Percentiles rank a stretch among this genome's conserved stretches.
Evolutionary conservation across 2,113 vertebrate species (phyloP).

Genomic region (Eclectus roratus): DNA sequence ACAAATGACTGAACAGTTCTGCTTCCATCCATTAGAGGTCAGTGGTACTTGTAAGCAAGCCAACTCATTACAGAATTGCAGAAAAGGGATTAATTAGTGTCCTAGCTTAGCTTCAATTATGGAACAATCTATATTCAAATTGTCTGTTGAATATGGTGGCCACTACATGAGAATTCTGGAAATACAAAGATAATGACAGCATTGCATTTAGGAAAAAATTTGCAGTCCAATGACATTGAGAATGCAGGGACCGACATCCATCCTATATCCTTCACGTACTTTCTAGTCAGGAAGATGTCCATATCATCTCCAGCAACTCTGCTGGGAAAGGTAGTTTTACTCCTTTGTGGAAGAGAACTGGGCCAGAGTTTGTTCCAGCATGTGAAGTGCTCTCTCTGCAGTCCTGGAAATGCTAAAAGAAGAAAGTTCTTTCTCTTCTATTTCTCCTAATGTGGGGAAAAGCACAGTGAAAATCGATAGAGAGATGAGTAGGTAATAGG

Average conservation of each 20-base stretch:
- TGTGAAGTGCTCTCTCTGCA: not conserved
- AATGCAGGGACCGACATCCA: not conserved
- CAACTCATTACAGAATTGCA: constrained; percentile 54
- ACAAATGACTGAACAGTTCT: constrained; percentile 53
- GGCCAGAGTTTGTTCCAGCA: not conserved
- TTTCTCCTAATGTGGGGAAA: rapidly evolving
- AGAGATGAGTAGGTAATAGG: not conserved
- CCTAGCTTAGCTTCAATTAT: constrained; percentile 42
- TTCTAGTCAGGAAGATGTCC: not conserved
- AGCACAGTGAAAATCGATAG: not conserved
- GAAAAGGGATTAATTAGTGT: constrained; percentile 59
- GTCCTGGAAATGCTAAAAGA: not conserved
- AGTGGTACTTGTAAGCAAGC: constrained; percentile 57
- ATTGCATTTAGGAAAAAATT: not conserved
- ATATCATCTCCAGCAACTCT: not conserved
- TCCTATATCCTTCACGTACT: not conserved
- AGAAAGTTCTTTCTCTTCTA: not conserved
- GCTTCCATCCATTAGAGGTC: constrained; percentile 61
- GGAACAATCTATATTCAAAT: constrained; percentile 56
- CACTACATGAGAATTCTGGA: not conserved
- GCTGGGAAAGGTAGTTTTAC: not conserved
- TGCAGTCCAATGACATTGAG: not conserved
- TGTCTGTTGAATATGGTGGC: not conserved
- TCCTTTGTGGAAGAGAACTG: not conserved
- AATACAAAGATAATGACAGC: not conserved